Evolutionary conservation across 2,797 vertebrate genomes (phyloP).

Genomic region (Nannoperca obscura): DNA sequence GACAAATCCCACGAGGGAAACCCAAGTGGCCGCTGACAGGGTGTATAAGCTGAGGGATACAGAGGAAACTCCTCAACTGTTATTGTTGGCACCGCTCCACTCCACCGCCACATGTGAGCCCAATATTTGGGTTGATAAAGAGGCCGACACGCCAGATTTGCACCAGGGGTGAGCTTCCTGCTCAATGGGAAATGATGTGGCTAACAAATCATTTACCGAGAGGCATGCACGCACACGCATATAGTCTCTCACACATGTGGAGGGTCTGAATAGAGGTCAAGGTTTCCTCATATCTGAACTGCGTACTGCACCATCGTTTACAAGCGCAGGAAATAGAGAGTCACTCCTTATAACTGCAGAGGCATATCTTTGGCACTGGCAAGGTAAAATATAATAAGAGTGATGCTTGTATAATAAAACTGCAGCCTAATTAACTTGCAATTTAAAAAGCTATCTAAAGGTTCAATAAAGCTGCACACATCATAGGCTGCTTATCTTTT

Average conservation of each 20-base stretch:
- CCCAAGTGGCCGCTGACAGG: constrained; percentile 59
- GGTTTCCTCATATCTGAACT: constrained; percentile 52
- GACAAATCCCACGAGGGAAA: constrained; percentile 67
- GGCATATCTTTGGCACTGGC: constrained; percentile 11
- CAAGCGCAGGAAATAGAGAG: constrained; percentile 36
- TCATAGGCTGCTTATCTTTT: constrained; percentile 19
- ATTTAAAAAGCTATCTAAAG: constrained; percentile 31
- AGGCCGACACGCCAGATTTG: constrained; percentile 54
- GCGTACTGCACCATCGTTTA: constrained; percentile 46
- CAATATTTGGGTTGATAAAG: constrained; percentile 70
- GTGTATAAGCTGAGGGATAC: constrained; percentile 65
- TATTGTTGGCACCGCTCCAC: constrained; percentile 70
- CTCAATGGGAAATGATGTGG: constrained; percentile 72
- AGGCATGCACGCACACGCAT: constrained; percentile 27
- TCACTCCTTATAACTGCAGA: constrained; percentile 21
- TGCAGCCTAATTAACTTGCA: constrained; percentile 16
- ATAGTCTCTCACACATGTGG: constrained; percentile 21
- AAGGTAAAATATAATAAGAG: constrained; percentile 19
- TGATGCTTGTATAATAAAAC: constrained; percentile 18
- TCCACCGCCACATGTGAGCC: constrained; percentile 52
- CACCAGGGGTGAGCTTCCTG: constrained; percentile 66
- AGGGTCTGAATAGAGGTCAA: constrained; percentile 56
- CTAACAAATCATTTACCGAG: constrained; percentile 68
- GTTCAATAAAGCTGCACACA: constrained; percentile 23
- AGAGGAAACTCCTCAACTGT: constrained; percentile 67